These are phyloP conservation scores for Rhadina sibilatrix DNA, from an alignment of 2,113 vertebrate species.

Conservation along the genomic window DNA sequence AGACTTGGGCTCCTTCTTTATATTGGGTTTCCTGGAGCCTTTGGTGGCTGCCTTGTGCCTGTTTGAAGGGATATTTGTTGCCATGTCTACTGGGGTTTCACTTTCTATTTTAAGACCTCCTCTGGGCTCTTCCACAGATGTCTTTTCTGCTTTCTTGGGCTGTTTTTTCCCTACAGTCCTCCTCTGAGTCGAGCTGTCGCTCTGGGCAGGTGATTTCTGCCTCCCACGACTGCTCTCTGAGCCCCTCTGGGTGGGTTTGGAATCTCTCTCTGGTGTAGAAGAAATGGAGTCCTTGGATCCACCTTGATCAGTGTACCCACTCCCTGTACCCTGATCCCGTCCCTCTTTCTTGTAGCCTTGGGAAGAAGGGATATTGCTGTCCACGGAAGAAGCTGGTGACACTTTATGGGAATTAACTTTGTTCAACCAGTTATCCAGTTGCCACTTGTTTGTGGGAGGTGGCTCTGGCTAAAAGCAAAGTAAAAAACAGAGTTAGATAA, in stretches of 20 bases:
- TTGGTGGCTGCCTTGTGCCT: slow-evolving; percentile 92
- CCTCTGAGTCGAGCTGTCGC: slow-evolving; percentile 82
- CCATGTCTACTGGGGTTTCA: slow-evolving; percentile 87
- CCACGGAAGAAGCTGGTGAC: slow-evolving; percentile 92
- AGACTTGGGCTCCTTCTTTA: slow-evolving; percentile 93
- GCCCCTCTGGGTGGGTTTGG: slow-evolving; percentile 86
- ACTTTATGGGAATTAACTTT: slow-evolving; percentile 90
- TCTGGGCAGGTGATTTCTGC: slow-evolving; percentile 95
- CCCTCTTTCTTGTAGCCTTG: slow-evolving; percentile 93
- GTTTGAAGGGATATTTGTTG: slow-evolving; percentile 82
- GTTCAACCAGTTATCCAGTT: slow-evolving; percentile 97
- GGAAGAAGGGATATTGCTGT: slow-evolving; percentile 87
- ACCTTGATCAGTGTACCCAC: slow-evolving; percentile 81
- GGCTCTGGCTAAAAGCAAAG: slow-evolving; percentile 85
- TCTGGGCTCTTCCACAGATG: slow-evolving; percentile 87
- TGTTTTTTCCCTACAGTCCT: slow-evolving; percentile 93
- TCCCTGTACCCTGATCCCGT: slow-evolving; percentile 81
- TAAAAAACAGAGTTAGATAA: background rate
- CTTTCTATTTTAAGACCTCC: slow-evolving; percentile 94
- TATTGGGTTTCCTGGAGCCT: slow-evolving; percentile 91
- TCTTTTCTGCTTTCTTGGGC: slow-evolving; percentile 94
- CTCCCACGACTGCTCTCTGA: slow-evolving; percentile 85
- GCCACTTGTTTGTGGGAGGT: slow-evolving; percentile 94
- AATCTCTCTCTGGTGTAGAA: slow-evolving; percentile 84
- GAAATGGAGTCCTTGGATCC: slow-evolving; percentile 86